These are phyloP conservation scores for Cherax destructor DNA, from an alignment of 1,140 invertebrate species.

Conservation along the genomic window DNA sequence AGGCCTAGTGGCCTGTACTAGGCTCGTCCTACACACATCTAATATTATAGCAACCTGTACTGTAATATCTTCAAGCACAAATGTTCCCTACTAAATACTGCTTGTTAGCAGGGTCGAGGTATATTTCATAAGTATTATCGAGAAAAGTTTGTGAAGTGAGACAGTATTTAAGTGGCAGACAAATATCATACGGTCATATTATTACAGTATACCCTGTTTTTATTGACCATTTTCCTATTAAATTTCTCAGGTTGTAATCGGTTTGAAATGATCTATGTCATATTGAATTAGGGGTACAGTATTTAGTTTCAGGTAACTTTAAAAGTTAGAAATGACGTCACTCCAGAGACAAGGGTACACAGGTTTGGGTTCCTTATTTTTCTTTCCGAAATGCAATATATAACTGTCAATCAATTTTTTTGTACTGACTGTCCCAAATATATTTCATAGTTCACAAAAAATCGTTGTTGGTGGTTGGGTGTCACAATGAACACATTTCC, in stretches of 20 bases:
- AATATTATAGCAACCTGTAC: too few relatives aligned
- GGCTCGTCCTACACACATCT: too few relatives aligned
- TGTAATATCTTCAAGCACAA: neutral
- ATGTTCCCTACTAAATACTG: neutral
- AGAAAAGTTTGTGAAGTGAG: neutral
- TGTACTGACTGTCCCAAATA: neutral
- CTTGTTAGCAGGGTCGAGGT: neutral
- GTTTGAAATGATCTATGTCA: neutral
- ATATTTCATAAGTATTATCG: neutral
- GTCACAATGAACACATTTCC: neutral
- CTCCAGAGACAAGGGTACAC: neutral
- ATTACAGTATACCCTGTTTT: too few relatives aligned
- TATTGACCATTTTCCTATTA: too few relatives aligned
- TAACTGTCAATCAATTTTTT: neutral
- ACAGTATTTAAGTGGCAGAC: neutral
- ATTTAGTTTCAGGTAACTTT: neutral
- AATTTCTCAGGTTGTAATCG: neutral
- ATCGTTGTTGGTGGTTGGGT: neutral
- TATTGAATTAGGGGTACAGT: neutral
- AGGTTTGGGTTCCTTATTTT: neutral
- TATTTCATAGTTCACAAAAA: neutral
- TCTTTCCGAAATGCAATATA: neutral
- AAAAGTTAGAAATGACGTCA: neutral
- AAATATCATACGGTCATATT: neutral
- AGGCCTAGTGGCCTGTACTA: too few relatives aligned